Base-by-base conservation (phyloP, 2,888 invertebrate genomes). In the Drosophila ezoana region DNA sequence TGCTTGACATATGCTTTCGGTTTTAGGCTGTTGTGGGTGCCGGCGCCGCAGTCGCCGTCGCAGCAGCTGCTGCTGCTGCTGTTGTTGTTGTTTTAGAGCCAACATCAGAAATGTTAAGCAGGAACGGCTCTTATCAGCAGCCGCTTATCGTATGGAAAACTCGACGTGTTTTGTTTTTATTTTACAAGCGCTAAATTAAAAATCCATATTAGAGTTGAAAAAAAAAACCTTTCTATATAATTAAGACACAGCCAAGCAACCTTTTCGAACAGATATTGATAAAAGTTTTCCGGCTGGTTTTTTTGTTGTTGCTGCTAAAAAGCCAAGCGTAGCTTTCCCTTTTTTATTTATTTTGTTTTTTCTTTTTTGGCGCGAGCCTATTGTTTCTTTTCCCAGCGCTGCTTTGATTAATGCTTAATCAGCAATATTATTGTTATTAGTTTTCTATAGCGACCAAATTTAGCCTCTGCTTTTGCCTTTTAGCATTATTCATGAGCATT, bases 331-430 rank as follows among this genome's bases (percentile, higher is more conserved):
- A 68, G 82, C 89, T 89, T 85, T 89, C 89, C 86, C 88, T 85
- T 79, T 76, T 72, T 49, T 16, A 11, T 65, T 48, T 23, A 43
- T 35, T n/a, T 37, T 35, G 4, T 47, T 13, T 16, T 40, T 32
- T 44, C 23, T 16, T 40, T 28, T 48, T 54, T 10, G 16, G 28
- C 45, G 16, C 11, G 43, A 43, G 56, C 43, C 64, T 47, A 61
- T 72, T 75, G 68, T 58, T 72, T 75, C 53, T 72, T 66, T 76
- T 57, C 47, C 45, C 64, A 61, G 16, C 41, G 57, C 18, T 70
- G 67, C 86, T 77, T 79, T 87, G 85, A 86, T 89, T 89, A 82
- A 86, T 86, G 88, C 89, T 78, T 89, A 89, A 89, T 89, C 85
- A 86, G 76, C 85, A 80, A 67, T 81, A 81, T 89, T 78, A 87